phyloP scores from a whole-genome alignment of 1,140 invertebrate genomes.

The Ceratosolen solmsi region DNA sequence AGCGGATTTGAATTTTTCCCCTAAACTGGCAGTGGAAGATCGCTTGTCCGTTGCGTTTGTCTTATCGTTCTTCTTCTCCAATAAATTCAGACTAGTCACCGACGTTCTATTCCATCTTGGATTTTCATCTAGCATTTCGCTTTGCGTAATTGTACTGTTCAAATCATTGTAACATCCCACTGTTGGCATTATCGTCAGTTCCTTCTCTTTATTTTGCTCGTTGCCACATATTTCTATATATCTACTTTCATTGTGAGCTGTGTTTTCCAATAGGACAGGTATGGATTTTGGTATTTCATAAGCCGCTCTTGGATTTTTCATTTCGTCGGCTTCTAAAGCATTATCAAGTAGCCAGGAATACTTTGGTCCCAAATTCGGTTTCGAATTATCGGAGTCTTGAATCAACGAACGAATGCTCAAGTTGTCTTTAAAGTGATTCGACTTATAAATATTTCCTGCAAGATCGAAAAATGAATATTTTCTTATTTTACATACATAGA shows the following conservation, averaged over 20 bases:
- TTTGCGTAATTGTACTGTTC: conserved; percentile 25
- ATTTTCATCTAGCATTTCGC: conserved; percentile 43
- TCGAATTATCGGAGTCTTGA: conserved; percentile 63
- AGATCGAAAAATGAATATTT: conserved; percentile 50
- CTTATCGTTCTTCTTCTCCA: conserved; percentile 57
- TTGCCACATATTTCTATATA: conserved; percentile 46
- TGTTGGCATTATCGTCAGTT: not conserved
- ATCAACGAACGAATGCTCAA: conserved; percentile 68
- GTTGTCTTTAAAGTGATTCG: conserved; percentile 67
- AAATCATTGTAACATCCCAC: conserved; percentile 35
- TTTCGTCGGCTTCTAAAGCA: conserved; percentile 69
- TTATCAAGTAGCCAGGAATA: conserved; percentile 76
- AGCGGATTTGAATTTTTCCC: conserved; percentile 63
- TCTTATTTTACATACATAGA: not conserved
- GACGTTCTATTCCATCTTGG: conserved; percentile 61
- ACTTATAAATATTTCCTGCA: conserved; percentile 70
- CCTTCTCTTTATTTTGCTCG: conserved; percentile 42
- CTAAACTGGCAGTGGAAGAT: conserved; percentile 60
- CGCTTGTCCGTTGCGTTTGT: conserved; percentile 13
- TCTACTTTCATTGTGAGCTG: conserved; percentile 39
- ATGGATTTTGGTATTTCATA: conserved; percentile 77
- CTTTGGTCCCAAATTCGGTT: conserved; percentile 69
- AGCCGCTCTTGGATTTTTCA: conserved; percentile 71
- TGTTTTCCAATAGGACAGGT: conserved; percentile 54
- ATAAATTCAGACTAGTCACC: conserved; percentile 63